Evolutionary conservation across 2,888 invertebrate species (phyloP), one percentile per base, ranked within the genome.

Genomic region (Agriotes lineatus): DNA sequence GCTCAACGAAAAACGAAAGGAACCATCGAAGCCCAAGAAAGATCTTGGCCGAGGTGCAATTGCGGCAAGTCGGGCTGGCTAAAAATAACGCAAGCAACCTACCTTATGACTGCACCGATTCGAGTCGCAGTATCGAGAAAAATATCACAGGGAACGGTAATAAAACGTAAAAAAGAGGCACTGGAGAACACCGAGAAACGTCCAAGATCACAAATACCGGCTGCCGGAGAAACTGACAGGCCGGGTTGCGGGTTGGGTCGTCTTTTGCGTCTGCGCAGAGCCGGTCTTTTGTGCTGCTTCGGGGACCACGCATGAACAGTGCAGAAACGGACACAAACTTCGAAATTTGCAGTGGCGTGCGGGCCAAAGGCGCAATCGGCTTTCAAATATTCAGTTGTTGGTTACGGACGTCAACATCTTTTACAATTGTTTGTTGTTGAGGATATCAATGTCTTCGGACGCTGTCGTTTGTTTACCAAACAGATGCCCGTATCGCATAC

Each of bases 151-250:
- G 52, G 48, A 54, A 48, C 42, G 56, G 56, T 22, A 58, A 65
- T 37, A 61, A 45, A 35, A 44, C 22, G 19, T 19, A 54, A 61
- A 67, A 70, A 61, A 63, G 50, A 74, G 74, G 74, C 74, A 74
- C 74, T 71, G 57, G 25, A 63, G 60, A 60, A 61, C 62, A 68
- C 61, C 57, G 7, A 56, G 37, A 42, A 58, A 58, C 58, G 35
- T 56, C 39, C 37, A 65, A 70, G 62, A 67, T 69, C 68, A 71
- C 70, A 71, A 69, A 72, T 69, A 71, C 74, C 74, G 72, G 72
- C 72, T 70, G 60, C 71, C 70, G 62, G 67, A 68, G 64, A 69
- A 69, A 72, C 71, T 71, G 68, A 69, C 68, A 52, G 56, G 12
- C 68, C 72, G 72, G 74, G 74, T 20, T n/a, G 9, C 18, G 20